Percentiles rank a stretch among this genome's conserved stretches.
Conservation (phyloP, 1,140 invertebrate species). For the Pissodes strobi region DNA sequence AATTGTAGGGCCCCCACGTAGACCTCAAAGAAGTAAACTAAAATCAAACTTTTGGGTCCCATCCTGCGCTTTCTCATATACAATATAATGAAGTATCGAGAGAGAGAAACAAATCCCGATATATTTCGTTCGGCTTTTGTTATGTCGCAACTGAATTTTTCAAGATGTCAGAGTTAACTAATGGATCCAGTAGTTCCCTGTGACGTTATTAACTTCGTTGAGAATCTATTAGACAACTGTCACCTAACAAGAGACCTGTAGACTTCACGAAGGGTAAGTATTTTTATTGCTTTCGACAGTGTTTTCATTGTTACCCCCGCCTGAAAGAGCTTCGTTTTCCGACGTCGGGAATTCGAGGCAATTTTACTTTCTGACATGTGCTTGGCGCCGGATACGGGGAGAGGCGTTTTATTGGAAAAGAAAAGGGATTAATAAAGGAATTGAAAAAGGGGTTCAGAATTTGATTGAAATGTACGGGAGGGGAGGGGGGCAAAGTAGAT, state of each 20-base stretch:
- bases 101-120: not conserved
- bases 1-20: no score
- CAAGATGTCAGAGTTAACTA: not conserved
- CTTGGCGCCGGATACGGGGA: no score
- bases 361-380: no score
- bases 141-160: not conserved
- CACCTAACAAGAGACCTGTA: not conserved
- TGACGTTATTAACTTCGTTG: not conserved
- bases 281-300: not conserved
- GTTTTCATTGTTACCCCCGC: not conserved
- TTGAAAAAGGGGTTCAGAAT: no score
- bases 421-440: no score
- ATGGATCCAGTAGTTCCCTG: not conserved
- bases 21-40: no score
- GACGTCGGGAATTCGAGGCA: no score
- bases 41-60: no score
- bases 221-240: not conserved
- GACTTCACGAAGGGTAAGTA: not conserved
- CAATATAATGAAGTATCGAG: not conserved
- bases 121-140: not conserved
- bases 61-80: no score
- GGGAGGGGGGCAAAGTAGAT: no score
- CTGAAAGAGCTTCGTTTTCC: not conserved
- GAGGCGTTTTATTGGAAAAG: no score
- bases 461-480: no score